These are phyloP conservation scores for Acromyrmex heyeri DNA, from an alignment of 1,140 invertebrate genomes.

Conservation along the genomic window DNA sequence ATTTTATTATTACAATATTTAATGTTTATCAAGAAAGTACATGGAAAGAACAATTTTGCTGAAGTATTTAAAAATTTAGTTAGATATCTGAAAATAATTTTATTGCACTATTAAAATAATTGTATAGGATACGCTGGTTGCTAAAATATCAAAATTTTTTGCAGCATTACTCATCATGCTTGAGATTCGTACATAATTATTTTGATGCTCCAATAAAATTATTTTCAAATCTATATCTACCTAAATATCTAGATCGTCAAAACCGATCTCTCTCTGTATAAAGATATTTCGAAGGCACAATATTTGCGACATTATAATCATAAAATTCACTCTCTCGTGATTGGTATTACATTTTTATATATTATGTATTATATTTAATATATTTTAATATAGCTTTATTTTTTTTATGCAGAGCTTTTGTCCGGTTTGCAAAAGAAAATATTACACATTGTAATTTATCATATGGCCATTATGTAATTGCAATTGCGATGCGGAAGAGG, in stretches of 20 bases:
- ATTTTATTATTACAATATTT: neutral
- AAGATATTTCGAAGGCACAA: neutral
- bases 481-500: conserved; percentile 49
- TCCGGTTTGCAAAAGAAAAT: neutral
- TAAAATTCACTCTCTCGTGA: neutral
- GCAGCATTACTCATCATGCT: too few species aligned
- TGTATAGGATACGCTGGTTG: too few species aligned
- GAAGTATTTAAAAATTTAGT: too few species aligned
- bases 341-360: neutral
- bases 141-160: too few species aligned
- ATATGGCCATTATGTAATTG: conserved; percentile 65
- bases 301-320: neutral
- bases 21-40: neutral
- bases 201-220: too few species aligned
- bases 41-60: too few species aligned
- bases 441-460: conserved; percentile 18
- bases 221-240: too few species aligned
- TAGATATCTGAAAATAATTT: too few species aligned
- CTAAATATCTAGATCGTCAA: too few species aligned
- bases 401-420: neutral
- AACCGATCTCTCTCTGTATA: neutral
- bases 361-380: conserved; percentile 1
- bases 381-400: neutral
- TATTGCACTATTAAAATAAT: too few species aligned
- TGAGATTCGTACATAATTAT: too few species aligned